These are phyloP conservation scores for Brachystomella parvula DNA, from an alignment of 1,140 invertebrate genomes.

Conservation along the genomic window DNA sequence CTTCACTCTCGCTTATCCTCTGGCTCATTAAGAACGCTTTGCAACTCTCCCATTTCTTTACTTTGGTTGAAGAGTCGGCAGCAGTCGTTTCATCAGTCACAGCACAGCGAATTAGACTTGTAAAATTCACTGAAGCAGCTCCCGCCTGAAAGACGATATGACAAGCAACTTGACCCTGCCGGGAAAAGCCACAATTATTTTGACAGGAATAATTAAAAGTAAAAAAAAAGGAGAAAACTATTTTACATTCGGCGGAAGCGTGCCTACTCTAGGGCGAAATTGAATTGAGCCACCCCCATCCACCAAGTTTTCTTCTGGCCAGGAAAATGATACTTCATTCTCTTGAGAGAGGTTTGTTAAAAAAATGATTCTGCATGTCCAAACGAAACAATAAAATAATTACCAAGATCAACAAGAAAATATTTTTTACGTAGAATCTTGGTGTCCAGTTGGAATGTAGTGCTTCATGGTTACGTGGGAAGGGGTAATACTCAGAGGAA, in stretches of 20 bases:
- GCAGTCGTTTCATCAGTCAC: not conserved
- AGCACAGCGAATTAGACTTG: not conserved
- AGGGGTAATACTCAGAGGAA: not conserved
- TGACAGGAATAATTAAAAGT: not conserved
- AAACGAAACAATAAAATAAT: not conserved
- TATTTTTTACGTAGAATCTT: not conserved
- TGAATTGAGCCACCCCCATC: not conserved
- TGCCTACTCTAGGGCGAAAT: not conserved
- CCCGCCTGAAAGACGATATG: not conserved
- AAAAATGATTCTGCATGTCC: not conserved
- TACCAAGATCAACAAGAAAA: not conserved
- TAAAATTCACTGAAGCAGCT: not conserved
- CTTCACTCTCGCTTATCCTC: not conserved
- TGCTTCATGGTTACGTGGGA: not conserved
- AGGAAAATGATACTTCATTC: not conserved
- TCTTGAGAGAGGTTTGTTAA: not conserved
- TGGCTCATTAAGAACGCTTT: not conserved
- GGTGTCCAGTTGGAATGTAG: not conserved
- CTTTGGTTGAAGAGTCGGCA: not conserved
- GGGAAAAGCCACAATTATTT: not conserved
- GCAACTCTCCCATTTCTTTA: not conserved
- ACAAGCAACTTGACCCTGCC: not conserved
- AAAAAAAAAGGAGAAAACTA: not conserved
- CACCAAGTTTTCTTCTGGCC: not conserved
- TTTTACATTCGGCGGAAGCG: not conserved